A percentile compares a stretch with the other conserved stretches of the same genome.
Conservation (phyloP, 2,888 invertebrate species). For the Ramazzottius varieornatus region DNA sequence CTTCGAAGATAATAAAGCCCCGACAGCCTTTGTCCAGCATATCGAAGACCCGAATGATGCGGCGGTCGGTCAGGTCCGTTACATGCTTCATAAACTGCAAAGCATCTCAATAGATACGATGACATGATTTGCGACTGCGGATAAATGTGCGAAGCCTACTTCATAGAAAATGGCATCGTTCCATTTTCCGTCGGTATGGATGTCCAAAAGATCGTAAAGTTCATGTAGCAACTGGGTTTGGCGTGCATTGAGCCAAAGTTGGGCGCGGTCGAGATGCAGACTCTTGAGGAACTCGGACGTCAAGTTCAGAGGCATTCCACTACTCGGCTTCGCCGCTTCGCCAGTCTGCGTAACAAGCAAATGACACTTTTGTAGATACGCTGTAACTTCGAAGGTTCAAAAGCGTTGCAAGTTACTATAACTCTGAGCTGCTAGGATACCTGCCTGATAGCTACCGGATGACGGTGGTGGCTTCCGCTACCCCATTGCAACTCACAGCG, state of each 20-base stretch:
- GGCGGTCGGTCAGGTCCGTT: neutral
- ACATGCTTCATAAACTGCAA: neutral
- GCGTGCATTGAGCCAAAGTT: neutral
- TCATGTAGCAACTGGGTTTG: neutral
- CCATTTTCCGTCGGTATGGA: neutral
- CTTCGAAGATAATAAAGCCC: neutral
- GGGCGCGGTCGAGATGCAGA: neutral
- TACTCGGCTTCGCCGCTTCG: no score
- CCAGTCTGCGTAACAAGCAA: no score
- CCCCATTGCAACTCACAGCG: no score
- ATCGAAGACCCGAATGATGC: neutral
- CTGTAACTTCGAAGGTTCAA: no score
- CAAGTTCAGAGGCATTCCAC: neutral
- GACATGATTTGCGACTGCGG: neutral
- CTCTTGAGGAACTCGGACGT: neutral
- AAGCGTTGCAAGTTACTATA: no score
- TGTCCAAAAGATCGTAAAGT: neutral
- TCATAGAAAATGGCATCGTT: constrained; percentile 3
- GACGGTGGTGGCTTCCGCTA: no score
- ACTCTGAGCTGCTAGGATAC: no score
- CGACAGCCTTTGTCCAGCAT: constrained; percentile 3
- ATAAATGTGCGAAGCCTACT: neutral
- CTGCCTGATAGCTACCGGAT: no score
- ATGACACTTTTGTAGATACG: no score
- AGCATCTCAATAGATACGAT: neutral